phyloP scores from a whole-genome alignment of 2,113 vertebrate genomes.

The Cephalopholis sonnerati region DNA sequence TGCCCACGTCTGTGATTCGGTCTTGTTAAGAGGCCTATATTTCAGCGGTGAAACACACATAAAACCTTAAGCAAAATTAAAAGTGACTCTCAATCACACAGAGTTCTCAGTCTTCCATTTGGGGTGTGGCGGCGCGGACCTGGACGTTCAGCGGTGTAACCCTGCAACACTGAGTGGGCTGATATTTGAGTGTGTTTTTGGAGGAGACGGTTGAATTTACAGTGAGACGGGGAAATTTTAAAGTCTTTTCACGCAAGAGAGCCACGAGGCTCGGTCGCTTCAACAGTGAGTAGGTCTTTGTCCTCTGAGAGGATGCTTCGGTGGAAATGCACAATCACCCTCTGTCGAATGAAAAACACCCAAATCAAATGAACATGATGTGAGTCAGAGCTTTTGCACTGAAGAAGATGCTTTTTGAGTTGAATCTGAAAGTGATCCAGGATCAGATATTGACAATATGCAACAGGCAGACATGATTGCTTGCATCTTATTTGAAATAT shows the following conservation, averaged over 20 bases:
- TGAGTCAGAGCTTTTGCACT: constrained; percentile 21
- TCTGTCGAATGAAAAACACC: constrained; percentile 36
- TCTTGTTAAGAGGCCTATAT: constrained; percentile 69
- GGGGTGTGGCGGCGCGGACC: constrained; percentile 51
- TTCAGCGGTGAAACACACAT: constrained; percentile 66
- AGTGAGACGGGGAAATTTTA: constrained; percentile 37
- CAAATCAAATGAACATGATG: constrained; percentile 38
- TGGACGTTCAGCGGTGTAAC: constrained; percentile 11
- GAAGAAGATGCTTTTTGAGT: constrained; percentile 26
- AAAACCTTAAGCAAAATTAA: constrained; percentile 64
- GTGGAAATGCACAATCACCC: constrained; percentile 57
- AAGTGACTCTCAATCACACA: constrained; percentile 77
- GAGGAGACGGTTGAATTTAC: constrained; percentile 52
- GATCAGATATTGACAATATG: constrained; percentile 17
- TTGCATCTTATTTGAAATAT: constrained; percentile 12
- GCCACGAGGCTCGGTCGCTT: constrained; percentile 9
- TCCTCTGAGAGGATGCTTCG: constrained; percentile 54
- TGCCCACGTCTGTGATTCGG: constrained; percentile 67
- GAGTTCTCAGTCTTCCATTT: constrained; percentile 59
- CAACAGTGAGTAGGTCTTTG: constrained; percentile 59
- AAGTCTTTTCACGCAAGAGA: constrained; percentile 21
- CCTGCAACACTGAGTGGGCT: constrained; percentile 42
- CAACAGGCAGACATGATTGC: constrained; percentile 4
- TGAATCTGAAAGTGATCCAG: constrained; percentile 16
- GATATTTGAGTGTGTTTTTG: constrained; percentile 62